A percentile compares a stretch with the other conserved stretches of the same genome.
These are phyloP conservation scores for Abscondita cerata DNA, from an alignment of 2,888 invertebrate species.

Conservation along the genomic window DNA sequence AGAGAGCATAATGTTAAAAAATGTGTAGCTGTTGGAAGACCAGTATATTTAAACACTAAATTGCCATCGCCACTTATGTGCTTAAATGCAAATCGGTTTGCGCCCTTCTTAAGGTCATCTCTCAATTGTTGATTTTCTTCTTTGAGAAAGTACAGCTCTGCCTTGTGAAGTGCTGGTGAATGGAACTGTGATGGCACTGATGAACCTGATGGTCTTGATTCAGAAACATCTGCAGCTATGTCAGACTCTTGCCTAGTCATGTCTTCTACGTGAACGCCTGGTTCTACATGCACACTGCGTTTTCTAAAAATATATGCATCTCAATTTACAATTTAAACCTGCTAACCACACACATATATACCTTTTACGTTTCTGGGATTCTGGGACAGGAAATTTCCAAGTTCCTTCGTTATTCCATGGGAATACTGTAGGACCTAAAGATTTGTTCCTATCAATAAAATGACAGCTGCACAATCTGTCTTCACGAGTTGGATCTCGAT, in stretches of 20 bases:
- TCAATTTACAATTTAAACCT: too few species aligned
- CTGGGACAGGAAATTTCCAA: neutral
- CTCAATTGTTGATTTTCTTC: neutral
- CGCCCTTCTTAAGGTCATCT: too few species aligned
- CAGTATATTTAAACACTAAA: neutral
- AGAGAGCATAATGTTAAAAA: too few species aligned
- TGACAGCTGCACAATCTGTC: conserved; percentile 5
- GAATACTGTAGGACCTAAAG: neutral
- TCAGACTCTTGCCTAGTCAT: too few species aligned
- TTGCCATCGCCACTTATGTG: neutral
- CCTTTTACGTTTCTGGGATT: neutral
- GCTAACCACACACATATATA: neutral
- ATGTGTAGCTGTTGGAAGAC: too few species aligned
- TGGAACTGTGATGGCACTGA: neutral
- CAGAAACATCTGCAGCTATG: too few species aligned
- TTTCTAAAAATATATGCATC: too few species aligned
- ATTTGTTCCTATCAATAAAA: neutral
- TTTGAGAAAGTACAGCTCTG: neutral
- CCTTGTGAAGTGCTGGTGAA: neutral
- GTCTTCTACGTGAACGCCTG: too few species aligned
- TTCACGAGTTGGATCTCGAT: neutral
- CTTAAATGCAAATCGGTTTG: too few species aligned
- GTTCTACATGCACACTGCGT: too few species aligned
- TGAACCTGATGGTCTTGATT: too few species aligned
- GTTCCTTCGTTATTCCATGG: neutral